phyloP scores from a whole-genome alignment of 2,888 invertebrate genomes.

The Pristionchus arcanus region DNA sequence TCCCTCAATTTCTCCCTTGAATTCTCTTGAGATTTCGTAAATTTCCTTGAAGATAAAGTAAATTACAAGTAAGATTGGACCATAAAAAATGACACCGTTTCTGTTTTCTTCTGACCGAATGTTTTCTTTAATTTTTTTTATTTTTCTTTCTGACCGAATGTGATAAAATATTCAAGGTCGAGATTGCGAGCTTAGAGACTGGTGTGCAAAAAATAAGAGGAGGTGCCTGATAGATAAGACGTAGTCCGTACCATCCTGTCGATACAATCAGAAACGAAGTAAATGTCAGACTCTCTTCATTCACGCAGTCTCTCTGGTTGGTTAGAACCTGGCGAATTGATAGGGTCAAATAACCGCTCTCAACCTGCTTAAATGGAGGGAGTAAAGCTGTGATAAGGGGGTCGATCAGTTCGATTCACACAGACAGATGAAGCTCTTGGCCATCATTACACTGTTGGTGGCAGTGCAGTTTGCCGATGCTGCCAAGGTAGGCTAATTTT shows the following conservation, averaged over 20 bases:
- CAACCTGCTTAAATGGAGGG: not conserved
- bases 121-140: too few relatives aligned
- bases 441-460: not conserved
- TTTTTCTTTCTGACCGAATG: too few relatives aligned
- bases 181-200: too few relatives aligned
- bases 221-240: not conserved
- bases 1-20: too few relatives aligned
- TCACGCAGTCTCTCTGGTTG: not conserved
- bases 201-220: too few relatives aligned
- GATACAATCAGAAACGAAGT: not conserved
- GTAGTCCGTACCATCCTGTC: not conserved
- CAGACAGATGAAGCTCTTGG: not conserved
- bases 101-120: too few relatives aligned
- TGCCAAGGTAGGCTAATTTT: not conserved
- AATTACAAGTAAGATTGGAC: not conserved
- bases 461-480: not conserved
- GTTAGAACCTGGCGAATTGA: not conserved
- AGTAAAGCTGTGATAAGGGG: not conserved
- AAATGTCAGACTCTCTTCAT: not conserved
- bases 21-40: too few relatives aligned
- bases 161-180: too few relatives aligned
- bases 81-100: too few relatives aligned
- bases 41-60: not conserved
- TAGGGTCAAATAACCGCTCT: not conserved
- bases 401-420: not conserved